These are phyloP conservation scores for Nylanderia fulva DNA, from an alignment of 1,140 invertebrate genomes.

Conservation along the genomic window DNA sequence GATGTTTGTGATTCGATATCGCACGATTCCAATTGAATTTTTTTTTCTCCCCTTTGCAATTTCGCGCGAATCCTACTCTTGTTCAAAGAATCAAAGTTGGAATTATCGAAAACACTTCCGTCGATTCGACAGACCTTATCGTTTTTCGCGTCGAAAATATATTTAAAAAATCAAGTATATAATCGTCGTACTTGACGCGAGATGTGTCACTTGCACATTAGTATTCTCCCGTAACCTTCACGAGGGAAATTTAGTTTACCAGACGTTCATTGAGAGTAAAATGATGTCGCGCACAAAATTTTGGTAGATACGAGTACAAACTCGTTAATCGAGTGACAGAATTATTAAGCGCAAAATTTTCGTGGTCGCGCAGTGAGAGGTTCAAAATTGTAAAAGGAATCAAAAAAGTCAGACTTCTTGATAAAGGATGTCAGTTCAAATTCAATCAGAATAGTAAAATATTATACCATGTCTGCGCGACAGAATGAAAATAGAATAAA, in stretches of 20 bases:
- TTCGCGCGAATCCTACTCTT: not conserved
- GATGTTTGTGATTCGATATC: not conserved
- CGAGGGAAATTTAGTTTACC: conserved; percentile 1
- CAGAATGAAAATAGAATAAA: not conserved
- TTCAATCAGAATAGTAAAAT: too few species aligned
- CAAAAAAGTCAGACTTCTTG: not conserved
- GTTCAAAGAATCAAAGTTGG: not conserved
- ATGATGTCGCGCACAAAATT: not conserved
- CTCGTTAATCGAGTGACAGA: not conserved
- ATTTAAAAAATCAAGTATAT: conserved; percentile 7
- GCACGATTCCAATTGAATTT: not conserved
- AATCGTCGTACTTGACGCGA: not conserved
- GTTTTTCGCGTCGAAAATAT: not conserved
- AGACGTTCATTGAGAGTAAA: not conserved
- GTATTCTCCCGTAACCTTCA: not conserved
- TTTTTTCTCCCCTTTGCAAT: conserved; percentile 19
- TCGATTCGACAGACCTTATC: not conserved
- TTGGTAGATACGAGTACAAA: not conserved
- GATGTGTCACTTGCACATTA: not conserved
- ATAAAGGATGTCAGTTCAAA: too few species aligned
- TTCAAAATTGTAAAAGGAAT: not conserved
- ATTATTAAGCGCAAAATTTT: not conserved
- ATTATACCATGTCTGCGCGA: not conserved
- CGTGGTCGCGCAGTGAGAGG: not conserved
- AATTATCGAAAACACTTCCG: not conserved